Percentiles rank a stretch among this genome's conserved stretches.
Evolutionary conservation across 2,888 invertebrate genomes (phyloP).

Genomic region (Apeira syringaria): DNA sequence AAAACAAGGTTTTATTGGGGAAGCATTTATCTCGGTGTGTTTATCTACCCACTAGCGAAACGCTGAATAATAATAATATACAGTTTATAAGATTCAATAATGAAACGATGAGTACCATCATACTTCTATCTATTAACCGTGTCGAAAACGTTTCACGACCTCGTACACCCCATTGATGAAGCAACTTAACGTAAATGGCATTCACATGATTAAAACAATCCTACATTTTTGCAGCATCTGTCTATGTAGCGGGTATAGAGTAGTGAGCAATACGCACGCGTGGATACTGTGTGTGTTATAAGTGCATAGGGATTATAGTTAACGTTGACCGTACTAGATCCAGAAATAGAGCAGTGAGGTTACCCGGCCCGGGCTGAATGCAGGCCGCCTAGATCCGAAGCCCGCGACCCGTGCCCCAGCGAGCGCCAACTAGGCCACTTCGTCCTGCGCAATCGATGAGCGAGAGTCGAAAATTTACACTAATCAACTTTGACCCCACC

Average conservation of each 20-base stretch:
- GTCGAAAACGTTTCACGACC: slow-evolving; percentile 20
- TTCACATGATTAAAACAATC: slow-evolving; percentile 16
- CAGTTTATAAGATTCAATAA: not conserved
- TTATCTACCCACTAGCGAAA: too few relatives aligned
- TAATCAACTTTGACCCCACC: slow-evolving; percentile 23
- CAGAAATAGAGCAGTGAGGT: slow-evolving; percentile 60
- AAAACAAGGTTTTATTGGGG: too few relatives aligned
- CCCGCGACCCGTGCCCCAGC: slow-evolving; percentile 53
- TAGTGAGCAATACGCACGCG: slow-evolving; percentile 5
- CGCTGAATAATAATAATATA: too few relatives aligned
- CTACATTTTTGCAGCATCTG: slow-evolving; percentile 13
- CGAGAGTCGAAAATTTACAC: slow-evolving; percentile 44
- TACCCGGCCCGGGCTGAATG: slow-evolving; percentile 57
- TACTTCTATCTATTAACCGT: not conserved
- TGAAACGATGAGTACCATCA: not conserved
- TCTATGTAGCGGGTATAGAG: slow-evolving; percentile 1
- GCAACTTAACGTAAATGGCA: slow-evolving; percentile 12
- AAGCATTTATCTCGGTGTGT: too few relatives aligned
- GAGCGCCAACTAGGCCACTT: slow-evolving; percentile 68
- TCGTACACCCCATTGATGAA: slow-evolving; percentile 30
- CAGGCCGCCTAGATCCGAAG: slow-evolving; percentile 57
- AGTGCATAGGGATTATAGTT: slow-evolving; percentile 20
- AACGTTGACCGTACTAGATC: slow-evolving; percentile 45
- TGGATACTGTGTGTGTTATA: slow-evolving; percentile 3
- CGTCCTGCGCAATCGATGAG: slow-evolving; percentile 68